These are phyloP conservation scores for Nebria salina DNA, from an alignment of 2,888 invertebrate genomes.

Conservation along the genomic window DNA sequence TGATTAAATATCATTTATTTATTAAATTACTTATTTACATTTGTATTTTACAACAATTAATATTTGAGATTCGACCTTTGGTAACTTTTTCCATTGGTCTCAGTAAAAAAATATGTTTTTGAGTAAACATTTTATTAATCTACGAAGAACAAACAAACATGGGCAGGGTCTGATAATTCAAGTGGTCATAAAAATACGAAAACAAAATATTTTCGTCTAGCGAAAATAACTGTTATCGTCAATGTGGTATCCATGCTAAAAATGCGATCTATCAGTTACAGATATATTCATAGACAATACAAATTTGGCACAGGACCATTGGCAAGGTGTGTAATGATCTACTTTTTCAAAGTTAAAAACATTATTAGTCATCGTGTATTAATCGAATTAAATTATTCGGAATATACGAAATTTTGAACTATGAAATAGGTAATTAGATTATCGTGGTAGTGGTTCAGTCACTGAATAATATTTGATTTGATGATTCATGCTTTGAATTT, in stretches of 20 bases:
- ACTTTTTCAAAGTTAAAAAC: background rate
- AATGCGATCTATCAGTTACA: background rate
- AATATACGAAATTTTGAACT: background rate
- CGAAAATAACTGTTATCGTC: background rate
- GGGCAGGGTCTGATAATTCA: background rate
- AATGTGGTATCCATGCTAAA: background rate
- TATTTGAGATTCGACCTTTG: no score
- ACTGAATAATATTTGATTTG: background rate
- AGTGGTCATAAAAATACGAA: background rate
- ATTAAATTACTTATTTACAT: no score
- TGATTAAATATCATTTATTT: no score
- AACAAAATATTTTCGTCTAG: background rate
- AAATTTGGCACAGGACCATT: background rate
- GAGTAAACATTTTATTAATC: no score
- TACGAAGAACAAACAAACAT: background rate
- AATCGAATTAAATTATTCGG: background rate
- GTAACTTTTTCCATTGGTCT: no score
- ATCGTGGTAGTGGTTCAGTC: background rate
- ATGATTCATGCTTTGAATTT: constrained; percentile 35
- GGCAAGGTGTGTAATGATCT: background rate
- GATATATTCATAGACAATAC: background rate
- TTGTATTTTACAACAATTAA: no score
- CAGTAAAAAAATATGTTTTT: no score
- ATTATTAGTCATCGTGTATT: background rate
- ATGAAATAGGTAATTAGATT: background rate